Percentiles rank a stretch among this genome's conserved stretches.
phyloP scores from a whole-genome alignment of 1,140 invertebrate species.

The Thalassaphorura encarpata region DNA sequence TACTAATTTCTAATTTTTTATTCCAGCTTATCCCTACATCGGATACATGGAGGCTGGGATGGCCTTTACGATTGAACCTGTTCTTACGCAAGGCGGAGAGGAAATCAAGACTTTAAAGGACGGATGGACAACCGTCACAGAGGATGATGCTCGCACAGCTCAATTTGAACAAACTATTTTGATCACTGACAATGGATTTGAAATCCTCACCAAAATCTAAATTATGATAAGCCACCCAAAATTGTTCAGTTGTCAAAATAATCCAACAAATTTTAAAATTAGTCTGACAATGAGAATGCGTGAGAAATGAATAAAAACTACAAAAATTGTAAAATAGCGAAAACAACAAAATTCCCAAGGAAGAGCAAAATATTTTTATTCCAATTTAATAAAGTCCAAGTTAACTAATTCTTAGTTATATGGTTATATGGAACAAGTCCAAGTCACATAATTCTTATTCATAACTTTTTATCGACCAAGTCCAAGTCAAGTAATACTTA shows the following conservation, averaged over 20 bases:
- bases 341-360: too few relatives aligned
- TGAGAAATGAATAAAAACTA: too few relatives aligned
- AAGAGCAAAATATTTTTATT: too few relatives aligned
- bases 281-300: not conserved
- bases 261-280: not conserved
- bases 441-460: too few relatives aligned
- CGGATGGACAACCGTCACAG: conserved; percentile 74
- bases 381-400: too few relatives aligned
- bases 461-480: too few relatives aligned
- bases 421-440: too few relatives aligned
- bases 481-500: too few relatives aligned
- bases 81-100: conserved; percentile 58
- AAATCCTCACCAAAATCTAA: conserved; percentile 61
- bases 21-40: conserved; percentile 52
- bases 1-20: not conserved
- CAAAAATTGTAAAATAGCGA: too few relatives aligned
- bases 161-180: conserved; percentile 88
- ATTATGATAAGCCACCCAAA: not conserved
- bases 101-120: conserved; percentile 64
- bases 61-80: conserved; percentile 93
- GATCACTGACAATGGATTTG: conserved; percentile 60
- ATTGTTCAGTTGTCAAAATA: not conserved
- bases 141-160: conserved; percentile 66
- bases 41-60: conserved; percentile 76
- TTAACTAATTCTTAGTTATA: too few relatives aligned